Evolutionary conservation across 2,888 invertebrate species (phyloP).

Genomic region (Caenorhabditis macrosperma): DNA sequence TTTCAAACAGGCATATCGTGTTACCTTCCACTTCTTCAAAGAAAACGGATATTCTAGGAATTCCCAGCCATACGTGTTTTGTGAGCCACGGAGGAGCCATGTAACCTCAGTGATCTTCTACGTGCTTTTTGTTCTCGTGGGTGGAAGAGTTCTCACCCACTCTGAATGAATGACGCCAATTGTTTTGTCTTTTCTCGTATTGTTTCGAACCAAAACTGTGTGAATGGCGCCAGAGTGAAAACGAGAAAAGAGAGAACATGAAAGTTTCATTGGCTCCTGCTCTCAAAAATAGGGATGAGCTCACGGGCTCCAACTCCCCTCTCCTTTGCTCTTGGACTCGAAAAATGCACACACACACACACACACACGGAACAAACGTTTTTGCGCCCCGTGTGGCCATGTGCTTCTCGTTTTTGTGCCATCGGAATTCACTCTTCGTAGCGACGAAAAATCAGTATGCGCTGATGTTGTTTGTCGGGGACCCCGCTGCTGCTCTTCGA

Average conservation of each 20-base stretch:
- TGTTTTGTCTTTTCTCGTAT: conserved; percentile 18
- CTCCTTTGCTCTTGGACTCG: background rate
- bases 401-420: conserved; percentile 30
- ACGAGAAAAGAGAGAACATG: conserved; percentile 29
- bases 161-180: conserved; percentile 26
- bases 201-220: conserved; percentile 14
- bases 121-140: background rate
- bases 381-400: conserved; percentile 43
- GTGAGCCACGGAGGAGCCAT: no score
- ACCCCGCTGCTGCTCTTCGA: conserved; percentile 3
- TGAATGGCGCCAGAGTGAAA: conserved; percentile 41
- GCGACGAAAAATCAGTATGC: conserved; percentile 53
- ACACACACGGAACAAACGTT: conserved; percentile 45
- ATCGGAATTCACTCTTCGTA: conserved; percentile 37
- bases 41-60: no score
- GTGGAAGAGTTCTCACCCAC: conserved; percentile 8
- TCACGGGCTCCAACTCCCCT: conserved; percentile 1
- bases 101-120: background rate
- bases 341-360: conserved; percentile 52
- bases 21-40: no score
- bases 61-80: no score
- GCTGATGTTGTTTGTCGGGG: conserved; percentile 37
- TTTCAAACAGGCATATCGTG: no score
- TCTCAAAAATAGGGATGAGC: conserved; percentile 51
- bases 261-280: conserved; percentile 53